Evolutionary conservation across 2,797 vertebrate genomes (phyloP).

Genomic region (Benthosema pterotum): DNA sequence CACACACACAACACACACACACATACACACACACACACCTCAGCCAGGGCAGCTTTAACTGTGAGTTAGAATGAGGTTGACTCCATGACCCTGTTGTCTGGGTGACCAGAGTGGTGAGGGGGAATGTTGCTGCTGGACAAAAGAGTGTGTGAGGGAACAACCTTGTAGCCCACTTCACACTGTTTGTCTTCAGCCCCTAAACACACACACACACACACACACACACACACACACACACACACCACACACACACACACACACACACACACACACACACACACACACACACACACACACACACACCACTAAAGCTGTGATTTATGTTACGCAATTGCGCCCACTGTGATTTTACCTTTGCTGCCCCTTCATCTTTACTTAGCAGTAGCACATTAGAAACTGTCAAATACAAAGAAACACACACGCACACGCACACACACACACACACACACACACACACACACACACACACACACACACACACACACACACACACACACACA

Average conservation of each 20-base stretch:
- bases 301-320: slow-evolving; percentile 61
- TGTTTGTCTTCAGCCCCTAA: slow-evolving; percentile 72
- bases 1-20: slow-evolving; percentile 13
- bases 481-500: slow-evolving; percentile 1
- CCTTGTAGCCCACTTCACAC: slow-evolving; percentile 75
- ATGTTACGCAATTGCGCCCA: slow-evolving; percentile 34
- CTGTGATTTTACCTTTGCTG: slow-evolving; percentile 53
- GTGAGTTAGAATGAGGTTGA: slow-evolving; percentile 63
- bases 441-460: slow-evolving; percentile 3
- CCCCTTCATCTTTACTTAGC: slow-evolving; percentile 18
- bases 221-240: slow-evolving; percentile 14
- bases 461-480: neutral
- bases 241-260: slow-evolving; percentile 27
- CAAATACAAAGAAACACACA: neutral
- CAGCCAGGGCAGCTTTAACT: slow-evolving; percentile 45
- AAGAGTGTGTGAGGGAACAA: slow-evolving; percentile 57
- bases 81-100: slow-evolving; percentile 69
- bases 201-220: slow-evolving; percentile 52
- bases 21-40: slow-evolving; percentile 24
- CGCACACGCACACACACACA: neutral
- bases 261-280: slow-evolving; percentile 45
- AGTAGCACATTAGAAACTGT: neutral
- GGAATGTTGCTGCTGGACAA: slow-evolving; percentile 71
- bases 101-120: slow-evolving; percentile 50
- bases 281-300: slow-evolving; percentile 16